Base-by-base conservation (phyloP, 2,888 invertebrate genomes). In the Chymomyza amoena region DNA sequence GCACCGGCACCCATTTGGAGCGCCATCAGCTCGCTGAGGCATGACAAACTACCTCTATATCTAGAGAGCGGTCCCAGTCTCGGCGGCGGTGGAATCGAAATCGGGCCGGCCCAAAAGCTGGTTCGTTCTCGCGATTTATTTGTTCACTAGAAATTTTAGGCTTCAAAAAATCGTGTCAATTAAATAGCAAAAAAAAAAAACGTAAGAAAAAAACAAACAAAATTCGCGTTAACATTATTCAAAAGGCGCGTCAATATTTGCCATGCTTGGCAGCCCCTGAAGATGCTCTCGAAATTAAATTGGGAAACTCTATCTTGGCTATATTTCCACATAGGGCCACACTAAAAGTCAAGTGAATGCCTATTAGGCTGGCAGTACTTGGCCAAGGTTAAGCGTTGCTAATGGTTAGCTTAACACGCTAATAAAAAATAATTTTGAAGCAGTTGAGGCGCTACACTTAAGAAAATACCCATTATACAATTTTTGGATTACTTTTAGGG, bases 1-100 rank as follows among this genome's bases (percentile, higher is more conserved):
- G n/a, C n/a, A 78, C 75, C 60, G 68, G 61, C 69, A 72, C 68
- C 62, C 72, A 71, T 79, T 79, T 69, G 76, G 70, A 69, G 81
- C 76, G 63, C 69, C 71, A 80, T 64, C 72, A 69, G 81, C 68
- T 78, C 81, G 75, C 84, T 81, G 75, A 80, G 75, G 77, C 84
- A 80, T 80, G 71, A 74, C 67, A 78, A 80, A 60, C 69, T 57
- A 64, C 61, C 16, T 68, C n/a, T 25, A 15, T 6, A 45, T 6
- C 15, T 3, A 16, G 13, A 45, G 39, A 13, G 39, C 10, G 39
- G 10, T 13, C 4, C 15, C 54, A 16, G 16, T 9, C 54, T n/a
- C 18, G 54, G 20, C 54, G 1, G 6, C 1, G 32, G 32, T 3
- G 20, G 20, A 20, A 20, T 20, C 25, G 25, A 25, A 52, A 13